A percentile compares a stretch with the other conserved stretches of the same genome.
phyloP scores from a whole-genome alignment of 1,140 invertebrate species.

The Trachelipus rathkii region DNA sequence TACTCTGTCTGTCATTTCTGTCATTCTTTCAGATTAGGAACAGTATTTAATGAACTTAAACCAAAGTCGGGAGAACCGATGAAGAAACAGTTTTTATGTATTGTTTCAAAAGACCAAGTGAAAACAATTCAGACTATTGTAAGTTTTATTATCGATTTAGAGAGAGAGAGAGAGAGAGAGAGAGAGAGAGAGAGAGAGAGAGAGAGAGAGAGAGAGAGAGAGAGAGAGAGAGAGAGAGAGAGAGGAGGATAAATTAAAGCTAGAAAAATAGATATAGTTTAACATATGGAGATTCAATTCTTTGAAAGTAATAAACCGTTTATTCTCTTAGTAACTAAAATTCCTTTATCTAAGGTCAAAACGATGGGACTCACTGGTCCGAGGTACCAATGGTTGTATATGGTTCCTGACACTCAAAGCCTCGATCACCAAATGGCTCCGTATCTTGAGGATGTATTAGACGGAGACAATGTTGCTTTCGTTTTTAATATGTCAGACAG shows the following conservation, averaged over 20 bases:
- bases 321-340: too few relatives aligned
- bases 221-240: too few relatives aligned
- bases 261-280: too few relatives aligned
- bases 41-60: slow-evolving; percentile 21
- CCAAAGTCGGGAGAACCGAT: slow-evolving; percentile 24
- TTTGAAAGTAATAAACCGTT: too few relatives aligned
- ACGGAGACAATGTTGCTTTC: slow-evolving; percentile 71
- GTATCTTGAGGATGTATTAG: slow-evolving; percentile 59
- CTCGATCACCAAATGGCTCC: slow-evolving; percentile 52
- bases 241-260: too few relatives aligned
- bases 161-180: too few relatives aligned
- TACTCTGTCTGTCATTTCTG: background rate
- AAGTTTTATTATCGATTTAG: too few relatives aligned
- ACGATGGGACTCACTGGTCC: slow-evolving; percentile 62
- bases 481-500: slow-evolving; percentile 56
- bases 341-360: slow-evolving; percentile 55
- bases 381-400: slow-evolving; percentile 71
- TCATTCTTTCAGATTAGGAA: slow-evolving; percentile 18
- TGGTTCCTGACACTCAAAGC: slow-evolving; percentile 61
- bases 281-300: too few relatives aligned
- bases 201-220: too few relatives aligned
- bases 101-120: slow-evolving; percentile 29
- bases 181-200: too few relatives aligned
- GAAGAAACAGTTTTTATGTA: slow-evolving; percentile 28
- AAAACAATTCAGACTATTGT: slow-evolving; percentile 30